Percentiles rank a stretch among this genome's conserved stretches.
Conservation (phyloP, 2,888 invertebrate genomes). For the Norana najaformis region DNA sequence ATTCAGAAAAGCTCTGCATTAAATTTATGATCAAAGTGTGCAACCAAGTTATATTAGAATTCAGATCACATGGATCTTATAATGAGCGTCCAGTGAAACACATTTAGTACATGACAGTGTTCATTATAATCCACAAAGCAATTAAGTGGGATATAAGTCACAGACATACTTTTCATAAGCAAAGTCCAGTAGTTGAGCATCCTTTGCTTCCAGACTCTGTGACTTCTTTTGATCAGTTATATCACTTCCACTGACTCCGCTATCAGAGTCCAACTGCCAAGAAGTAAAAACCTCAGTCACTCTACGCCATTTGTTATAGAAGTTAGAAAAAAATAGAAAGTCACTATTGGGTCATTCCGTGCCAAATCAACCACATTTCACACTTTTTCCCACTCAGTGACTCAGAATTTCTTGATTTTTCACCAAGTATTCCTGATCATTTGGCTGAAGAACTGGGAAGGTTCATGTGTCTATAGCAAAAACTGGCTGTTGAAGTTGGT, state of each 20-base stretch:
- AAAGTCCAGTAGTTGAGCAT: not conserved
- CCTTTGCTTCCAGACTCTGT: not conserved
- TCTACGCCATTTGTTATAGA: not conserved
- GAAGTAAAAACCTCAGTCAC: not conserved
- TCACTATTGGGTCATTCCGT: no score
- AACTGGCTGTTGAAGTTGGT: no score
- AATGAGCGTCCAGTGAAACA: not conserved
- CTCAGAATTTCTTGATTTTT: no score
- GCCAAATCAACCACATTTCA: no score
- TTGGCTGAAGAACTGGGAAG: no score
- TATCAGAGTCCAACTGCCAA: constrained; percentile 18
- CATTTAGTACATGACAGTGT: not conserved
- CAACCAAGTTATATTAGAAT: not conserved
- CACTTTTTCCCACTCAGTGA: no score
- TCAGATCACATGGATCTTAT: not conserved
- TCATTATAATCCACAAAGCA: not conserved
- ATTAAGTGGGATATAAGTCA: not conserved
- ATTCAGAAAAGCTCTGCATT: no score
- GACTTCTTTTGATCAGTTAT: not conserved
- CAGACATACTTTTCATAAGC: constrained; percentile 7
- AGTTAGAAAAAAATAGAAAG: no score
- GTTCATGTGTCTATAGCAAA: no score
- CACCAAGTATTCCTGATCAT: no score
- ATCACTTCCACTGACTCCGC: constrained; percentile 18
- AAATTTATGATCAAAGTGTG: not conserved